Evolutionary conservation across 2,888 invertebrate genomes (phyloP).

Genomic region (Clostera curtula): DNA sequence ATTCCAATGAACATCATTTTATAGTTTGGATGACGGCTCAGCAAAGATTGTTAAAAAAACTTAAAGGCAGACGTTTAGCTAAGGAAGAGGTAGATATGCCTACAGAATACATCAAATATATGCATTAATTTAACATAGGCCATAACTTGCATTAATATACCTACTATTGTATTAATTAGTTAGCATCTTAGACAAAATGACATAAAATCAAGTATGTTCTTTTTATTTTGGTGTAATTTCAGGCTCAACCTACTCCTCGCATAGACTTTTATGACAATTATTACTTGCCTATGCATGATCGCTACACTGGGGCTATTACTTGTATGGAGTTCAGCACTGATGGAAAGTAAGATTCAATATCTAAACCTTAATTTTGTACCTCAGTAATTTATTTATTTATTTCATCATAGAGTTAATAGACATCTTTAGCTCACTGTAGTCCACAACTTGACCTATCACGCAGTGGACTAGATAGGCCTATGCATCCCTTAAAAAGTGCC

Average conservation of each 20-base stretch:
- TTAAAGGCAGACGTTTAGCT: conserved; percentile 59
- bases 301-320: conserved; percentile 79
- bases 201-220: no score
- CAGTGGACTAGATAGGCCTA: no score
- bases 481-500: no score
- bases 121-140: no score
- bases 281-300: conserved; percentile 84
- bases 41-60: conserved; percentile 46
- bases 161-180: no score
- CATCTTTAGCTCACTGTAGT: no score
- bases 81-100: conserved; percentile 54
- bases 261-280: conserved; percentile 76
- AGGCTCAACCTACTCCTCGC: conserved; percentile 58
- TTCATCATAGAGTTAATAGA: no score
- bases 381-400: no score
- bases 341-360: conserved; percentile 52
- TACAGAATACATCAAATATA: no score
- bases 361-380: neutral
- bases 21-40: conserved; percentile 40
- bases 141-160: no score
- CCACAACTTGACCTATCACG: no score
- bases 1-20: conserved; percentile 39
- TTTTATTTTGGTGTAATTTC: conserved; percentile 11
- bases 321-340: conserved; percentile 78
- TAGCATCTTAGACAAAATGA: no score